A percentile compares a stretch with the other conserved stretches of the same genome.
phyloP scores from a whole-genome alignment of 2,797 vertebrate species.

The Vireo griseus region DNA sequence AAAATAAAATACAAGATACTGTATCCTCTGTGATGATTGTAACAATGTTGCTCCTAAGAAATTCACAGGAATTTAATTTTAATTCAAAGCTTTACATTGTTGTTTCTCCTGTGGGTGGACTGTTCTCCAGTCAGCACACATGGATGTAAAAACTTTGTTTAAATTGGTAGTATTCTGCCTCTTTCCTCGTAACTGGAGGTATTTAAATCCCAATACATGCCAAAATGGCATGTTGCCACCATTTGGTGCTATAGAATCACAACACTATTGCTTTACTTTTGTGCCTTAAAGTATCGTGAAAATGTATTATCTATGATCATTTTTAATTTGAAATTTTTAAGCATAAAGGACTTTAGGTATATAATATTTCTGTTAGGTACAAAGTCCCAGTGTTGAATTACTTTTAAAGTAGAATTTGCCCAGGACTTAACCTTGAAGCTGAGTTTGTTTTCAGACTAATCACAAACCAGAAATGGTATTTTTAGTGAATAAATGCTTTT shows the following conservation, averaged over 20 bases:
- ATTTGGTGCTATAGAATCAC: neutral
- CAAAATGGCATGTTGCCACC: neutral
- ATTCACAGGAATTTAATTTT: neutral
- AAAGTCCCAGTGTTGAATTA: neutral
- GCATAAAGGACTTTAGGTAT: neutral
- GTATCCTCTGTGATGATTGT: neutral
- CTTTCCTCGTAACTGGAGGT: neutral
- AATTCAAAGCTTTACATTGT: neutral
- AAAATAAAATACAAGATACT: neutral
- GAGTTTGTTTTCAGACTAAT: neutral
- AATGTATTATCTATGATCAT: fast-evolving
- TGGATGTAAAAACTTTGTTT: neutral
- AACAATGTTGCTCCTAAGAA: neutral
- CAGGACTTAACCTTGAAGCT: neutral
- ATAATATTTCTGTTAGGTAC: neutral
- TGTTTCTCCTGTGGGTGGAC: neutral
- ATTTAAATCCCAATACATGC: neutral
- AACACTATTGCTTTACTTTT: neutral
- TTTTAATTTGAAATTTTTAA: neutral
- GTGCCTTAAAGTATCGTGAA: neutral
- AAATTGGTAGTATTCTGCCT: neutral
- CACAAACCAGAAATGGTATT: neutral
- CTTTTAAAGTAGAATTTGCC: neutral
- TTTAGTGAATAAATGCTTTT: neutral
- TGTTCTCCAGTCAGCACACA: neutral